Percentiles rank a stretch among this genome's conserved stretches.
Evolutionary conservation across 2,888 invertebrate species (phyloP).

Genomic region (Philaethria dido): DNA sequence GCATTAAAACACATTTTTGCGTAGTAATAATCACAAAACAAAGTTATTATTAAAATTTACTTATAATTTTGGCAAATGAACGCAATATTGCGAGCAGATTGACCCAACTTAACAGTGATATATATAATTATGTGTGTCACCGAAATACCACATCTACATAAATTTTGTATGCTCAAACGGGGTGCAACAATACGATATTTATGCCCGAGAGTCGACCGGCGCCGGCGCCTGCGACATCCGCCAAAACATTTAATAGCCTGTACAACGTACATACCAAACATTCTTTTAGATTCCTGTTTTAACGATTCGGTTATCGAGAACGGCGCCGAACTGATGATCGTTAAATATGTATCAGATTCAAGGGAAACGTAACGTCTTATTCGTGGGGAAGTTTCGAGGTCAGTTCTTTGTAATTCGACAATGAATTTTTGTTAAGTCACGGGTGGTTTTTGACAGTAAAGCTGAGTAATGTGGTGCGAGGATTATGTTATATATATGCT

Average conservation of each 20-base stretch:
- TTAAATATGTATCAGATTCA: conserved; percentile 44
- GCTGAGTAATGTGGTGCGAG: background rate
- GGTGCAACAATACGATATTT: conserved; percentile 50
- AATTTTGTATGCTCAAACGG: conserved; percentile 37
- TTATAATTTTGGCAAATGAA: conserved; percentile 15
- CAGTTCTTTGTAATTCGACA: conserved; percentile 22
- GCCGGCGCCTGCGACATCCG: conserved; percentile 66
- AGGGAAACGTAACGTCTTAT: conserved; percentile 40
- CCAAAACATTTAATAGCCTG: conserved; percentile 68
- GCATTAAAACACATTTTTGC: background rate
- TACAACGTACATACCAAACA: conserved; percentile 61
- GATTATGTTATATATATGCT: background rate
- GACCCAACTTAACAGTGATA: conserved; percentile 28
- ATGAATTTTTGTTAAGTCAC: conserved; percentile 8
- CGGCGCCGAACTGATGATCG: conserved; percentile 52
- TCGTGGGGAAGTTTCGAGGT: conserved; percentile 31
- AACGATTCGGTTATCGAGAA: conserved; percentile 59
- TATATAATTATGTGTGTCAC: conserved; percentile 36
- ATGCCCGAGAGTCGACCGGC: conserved; percentile 48
- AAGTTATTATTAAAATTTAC: background rate
- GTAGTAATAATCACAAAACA: background rate
- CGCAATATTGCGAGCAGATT: conserved; percentile 15
- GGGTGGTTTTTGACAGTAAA: conserved; percentile 17
- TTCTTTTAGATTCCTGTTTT: conserved; percentile 67
- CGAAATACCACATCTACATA: conserved; percentile 40